Conservation (phyloP, 2,888 invertebrate species). For the Lottia scabra region DNA sequence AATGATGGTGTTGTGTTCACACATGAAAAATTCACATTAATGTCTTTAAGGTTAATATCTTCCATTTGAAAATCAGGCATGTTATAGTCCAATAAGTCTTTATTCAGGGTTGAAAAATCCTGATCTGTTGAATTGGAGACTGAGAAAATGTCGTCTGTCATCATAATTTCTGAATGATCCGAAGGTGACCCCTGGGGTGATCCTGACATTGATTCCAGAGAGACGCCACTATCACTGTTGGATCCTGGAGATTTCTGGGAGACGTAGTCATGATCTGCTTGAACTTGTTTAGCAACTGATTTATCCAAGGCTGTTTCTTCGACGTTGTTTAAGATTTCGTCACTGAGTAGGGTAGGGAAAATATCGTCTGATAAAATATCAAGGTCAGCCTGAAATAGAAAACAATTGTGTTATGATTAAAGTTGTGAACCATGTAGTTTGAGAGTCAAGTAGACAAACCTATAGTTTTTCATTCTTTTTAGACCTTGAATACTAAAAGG, state of each 20-base stretch:
- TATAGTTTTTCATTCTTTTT: no score
- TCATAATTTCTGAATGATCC: constrained; percentile 13
- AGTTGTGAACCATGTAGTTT: no score
- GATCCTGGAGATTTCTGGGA: constrained; percentile 50
- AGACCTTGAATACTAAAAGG: no score
- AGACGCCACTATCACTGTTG: constrained; percentile 60
- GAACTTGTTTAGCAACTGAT: constrained; percentile 16
- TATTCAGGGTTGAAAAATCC: neutral
- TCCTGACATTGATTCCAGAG: constrained; percentile 44
- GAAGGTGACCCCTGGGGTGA: constrained; percentile 30
- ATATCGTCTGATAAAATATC: constrained; percentile 37
- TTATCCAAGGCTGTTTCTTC: constrained; percentile 12
- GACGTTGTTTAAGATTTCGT: constrained; percentile 9
- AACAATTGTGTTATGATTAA: no score
- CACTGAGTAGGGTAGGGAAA: constrained; percentile 27
- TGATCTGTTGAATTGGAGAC: neutral
- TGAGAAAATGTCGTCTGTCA: constrained; percentile 27
- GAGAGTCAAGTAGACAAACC: no score
- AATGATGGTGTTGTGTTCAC: no score
- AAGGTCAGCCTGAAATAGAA: constrained; percentile 50
- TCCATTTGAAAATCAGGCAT: constrained; percentile 2
- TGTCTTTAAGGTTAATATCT: constrained; percentile 15
- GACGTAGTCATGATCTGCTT: constrained; percentile 55
- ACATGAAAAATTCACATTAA: constrained; percentile 12
- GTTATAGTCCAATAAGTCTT: neutral